These are phyloP conservation scores for Zhuqinia jingwanae DNA, from an alignment of 2,888 invertebrate genomes.

Conservation along the genomic window DNA sequence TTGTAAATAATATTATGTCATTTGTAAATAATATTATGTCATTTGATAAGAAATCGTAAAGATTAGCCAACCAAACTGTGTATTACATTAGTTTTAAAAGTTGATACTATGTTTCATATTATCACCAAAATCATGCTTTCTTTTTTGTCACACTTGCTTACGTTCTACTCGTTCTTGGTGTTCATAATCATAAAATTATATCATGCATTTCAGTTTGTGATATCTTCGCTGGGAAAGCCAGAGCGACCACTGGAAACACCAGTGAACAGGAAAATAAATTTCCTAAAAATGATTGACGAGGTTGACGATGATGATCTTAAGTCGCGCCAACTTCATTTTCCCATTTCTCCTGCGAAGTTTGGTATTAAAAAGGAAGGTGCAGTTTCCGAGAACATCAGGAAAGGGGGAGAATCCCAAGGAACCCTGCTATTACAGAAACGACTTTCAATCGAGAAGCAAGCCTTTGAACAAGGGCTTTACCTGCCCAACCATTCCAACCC, in stretches of 20 bases:
- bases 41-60: too few species aligned
- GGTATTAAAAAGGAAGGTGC: slow-evolving; percentile 83
- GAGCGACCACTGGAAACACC: slow-evolving; percentile 83
- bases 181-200: too few species aligned
- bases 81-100: too few species aligned
- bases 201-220: slow-evolving; percentile 71
- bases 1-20: too few species aligned
- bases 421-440: slow-evolving; percentile 84
- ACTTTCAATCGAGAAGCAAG: slow-evolving; percentile 82
- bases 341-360: slow-evolving; percentile 84
- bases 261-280: slow-evolving; percentile 70
- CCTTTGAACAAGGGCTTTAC: slow-evolving; percentile 83
- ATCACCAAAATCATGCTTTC: slow-evolving; percentile 59
- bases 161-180: slow-evolving; percentile 1
- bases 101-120: too few species aligned
- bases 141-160: neutral
- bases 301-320: slow-evolving; percentile 52
- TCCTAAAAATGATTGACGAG: slow-evolving; percentile 48
- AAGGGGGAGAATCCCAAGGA: slow-evolving; percentile 86
- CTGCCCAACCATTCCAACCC: slow-evolving; percentile 87
- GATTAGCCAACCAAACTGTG: too few species aligned
- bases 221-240: slow-evolving; percentile 84
- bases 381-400: slow-evolving; percentile 83
- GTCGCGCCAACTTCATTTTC: slow-evolving; percentile 66
- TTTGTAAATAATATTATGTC: too few species aligned